A percentile compares a stretch with the other conserved stretches of the same genome.
Evolutionary conservation across 2,888 invertebrate genomes (phyloP).

Genomic region (Melipona beecheii): DNA sequence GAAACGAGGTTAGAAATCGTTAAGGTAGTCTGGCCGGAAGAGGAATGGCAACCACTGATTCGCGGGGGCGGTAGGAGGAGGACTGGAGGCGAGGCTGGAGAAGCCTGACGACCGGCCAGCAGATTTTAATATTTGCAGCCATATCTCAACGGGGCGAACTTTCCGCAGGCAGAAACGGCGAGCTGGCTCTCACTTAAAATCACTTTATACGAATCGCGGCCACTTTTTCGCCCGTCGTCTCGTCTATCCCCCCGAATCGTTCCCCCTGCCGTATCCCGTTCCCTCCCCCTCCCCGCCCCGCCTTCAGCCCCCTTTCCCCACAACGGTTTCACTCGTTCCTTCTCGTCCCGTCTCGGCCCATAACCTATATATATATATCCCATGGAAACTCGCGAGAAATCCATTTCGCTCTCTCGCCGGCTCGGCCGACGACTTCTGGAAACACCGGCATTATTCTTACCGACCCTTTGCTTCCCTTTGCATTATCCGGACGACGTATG

Average conservation of each 20-base stretch:
- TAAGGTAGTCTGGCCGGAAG: not conserved
- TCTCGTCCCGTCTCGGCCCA: slow-evolving; percentile 30
- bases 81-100: slow-evolving; percentile 24
- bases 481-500: slow-evolving; percentile 69
- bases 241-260: slow-evolving; percentile 45
- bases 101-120: slow-evolving; percentile 67
- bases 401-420: slow-evolving; percentile 56
- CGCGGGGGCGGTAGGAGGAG: not conserved
- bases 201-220: slow-evolving; percentile 78
- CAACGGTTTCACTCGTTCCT: slow-evolving; percentile 42
- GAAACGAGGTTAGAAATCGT: slow-evolving; percentile 10
- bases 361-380: slow-evolving; percentile 69
- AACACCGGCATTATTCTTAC: slow-evolving; percentile 74
- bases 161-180: slow-evolving; percentile 66
- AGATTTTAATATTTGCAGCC: slow-evolving; percentile 80
- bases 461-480: slow-evolving; percentile 58
- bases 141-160: slow-evolving; percentile 78
- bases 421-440: slow-evolving; percentile 64
- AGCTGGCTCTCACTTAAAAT: slow-evolving; percentile 78
- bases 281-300: too few relatives aligned
- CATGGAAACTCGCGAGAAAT: slow-evolving; percentile 71
- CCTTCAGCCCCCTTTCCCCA: too few relatives aligned
- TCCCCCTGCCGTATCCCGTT: not conserved
- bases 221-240: slow-evolving; percentile 72
- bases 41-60: slow-evolving; percentile 57